Percentiles rank a stretch among this genome's conserved stretches.
Conservation (phyloP, 1,140 invertebrate genomes). For the Brachionus asplanchnoidis region DNA sequence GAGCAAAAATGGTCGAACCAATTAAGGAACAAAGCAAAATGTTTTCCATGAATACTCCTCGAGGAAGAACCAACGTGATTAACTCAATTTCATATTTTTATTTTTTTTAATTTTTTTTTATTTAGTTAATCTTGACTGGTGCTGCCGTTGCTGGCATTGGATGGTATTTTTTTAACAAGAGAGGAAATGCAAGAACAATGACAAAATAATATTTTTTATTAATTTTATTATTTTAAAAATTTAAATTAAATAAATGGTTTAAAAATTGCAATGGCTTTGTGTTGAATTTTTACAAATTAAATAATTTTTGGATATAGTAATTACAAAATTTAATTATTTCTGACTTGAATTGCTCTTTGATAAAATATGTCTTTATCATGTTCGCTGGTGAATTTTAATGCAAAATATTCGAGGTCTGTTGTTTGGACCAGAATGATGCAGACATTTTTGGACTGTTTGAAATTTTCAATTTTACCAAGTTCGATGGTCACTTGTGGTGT, state of each 20-base stretch:
- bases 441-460: not conserved
- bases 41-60: not conserved
- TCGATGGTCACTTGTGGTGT: not conserved
- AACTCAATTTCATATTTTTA: too few species aligned
- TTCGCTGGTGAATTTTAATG: not conserved
- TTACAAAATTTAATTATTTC: not conserved
- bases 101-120: not conserved
- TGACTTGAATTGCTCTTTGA: not conserved
- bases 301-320: conserved; percentile 2
- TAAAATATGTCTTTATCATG: not conserved
- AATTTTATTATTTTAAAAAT: not conserved
- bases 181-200: not conserved
- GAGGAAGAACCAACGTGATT: not conserved
- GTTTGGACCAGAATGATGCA: not conserved
- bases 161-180: not conserved
- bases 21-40: not conserved
- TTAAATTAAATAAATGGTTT: conserved; percentile 20
- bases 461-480: not conserved
- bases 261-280: not conserved
- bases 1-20: not conserved
- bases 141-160: not conserved
- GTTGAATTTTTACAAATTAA: conserved; percentile 13
- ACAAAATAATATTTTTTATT: not conserved
- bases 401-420: not conserved
- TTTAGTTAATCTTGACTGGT: not conserved